Conservation (phyloP, 2,888 invertebrate genomes). For the Aphrophora alni region DNA sequence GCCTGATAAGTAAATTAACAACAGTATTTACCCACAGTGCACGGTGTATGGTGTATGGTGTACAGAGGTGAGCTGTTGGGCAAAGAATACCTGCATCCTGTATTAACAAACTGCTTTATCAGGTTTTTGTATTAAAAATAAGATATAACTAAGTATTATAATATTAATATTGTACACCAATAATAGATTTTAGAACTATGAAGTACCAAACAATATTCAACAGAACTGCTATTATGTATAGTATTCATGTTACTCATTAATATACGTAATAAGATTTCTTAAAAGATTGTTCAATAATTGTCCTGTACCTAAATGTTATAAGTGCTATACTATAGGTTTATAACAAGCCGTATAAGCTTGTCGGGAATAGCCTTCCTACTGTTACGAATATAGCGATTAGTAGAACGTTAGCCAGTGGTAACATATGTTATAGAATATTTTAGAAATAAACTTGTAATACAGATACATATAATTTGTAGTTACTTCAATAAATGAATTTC, state of each 20-base stretch:
- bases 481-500: neutral
- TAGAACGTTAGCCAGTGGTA: neutral
- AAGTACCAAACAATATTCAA: neutral
- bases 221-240: conserved; percentile 1
- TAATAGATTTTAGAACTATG: neutral
- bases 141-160: neutral
- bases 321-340: neutral
- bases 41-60: too few relatives aligned
- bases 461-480: neutral
- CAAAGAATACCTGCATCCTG: neutral
- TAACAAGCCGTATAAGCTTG: neutral
- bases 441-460: conserved; percentile 6
- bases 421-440: conserved; percentile 2
- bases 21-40: neutral
- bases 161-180: conserved; percentile 9
- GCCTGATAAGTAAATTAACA: neutral
- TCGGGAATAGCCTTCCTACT: neutral
- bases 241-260: neutral
- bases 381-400: neutral
- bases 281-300: neutral
- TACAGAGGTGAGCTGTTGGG: neutral
- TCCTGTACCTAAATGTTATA: conserved; percentile 7
- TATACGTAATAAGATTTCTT: conserved; percentile 9
- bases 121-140: neutral
- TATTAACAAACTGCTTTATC: neutral